Percentiles rank a stretch among this genome's conserved stretches.
phyloP scores from a whole-genome alignment of 2,797 vertebrate genomes.

The Mormyrus proboscirostris region DNA sequence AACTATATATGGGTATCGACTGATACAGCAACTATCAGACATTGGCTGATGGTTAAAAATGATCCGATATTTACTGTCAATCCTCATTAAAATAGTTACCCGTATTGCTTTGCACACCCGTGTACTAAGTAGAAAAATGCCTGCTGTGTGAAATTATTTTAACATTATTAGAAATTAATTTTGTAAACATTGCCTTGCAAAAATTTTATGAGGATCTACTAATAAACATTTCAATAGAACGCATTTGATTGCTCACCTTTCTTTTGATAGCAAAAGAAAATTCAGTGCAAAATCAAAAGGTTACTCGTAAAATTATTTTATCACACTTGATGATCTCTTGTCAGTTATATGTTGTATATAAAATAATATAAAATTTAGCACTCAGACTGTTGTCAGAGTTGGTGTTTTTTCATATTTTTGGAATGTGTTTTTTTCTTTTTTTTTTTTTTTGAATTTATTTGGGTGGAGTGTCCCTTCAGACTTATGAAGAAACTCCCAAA shows the following conservation, averaged over 20 bases:
- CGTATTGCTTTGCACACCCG: neutral
- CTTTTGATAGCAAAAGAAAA: neutral
- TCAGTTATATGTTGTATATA: neutral
- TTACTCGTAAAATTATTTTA: neutral
- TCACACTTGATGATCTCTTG: neutral
- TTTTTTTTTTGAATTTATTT: neutral
- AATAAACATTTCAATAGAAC: neutral
- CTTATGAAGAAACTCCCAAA: neutral
- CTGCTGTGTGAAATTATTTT: neutral
- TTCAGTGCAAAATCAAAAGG: neutral
- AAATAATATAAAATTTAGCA: neutral
- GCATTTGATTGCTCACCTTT: neutral
- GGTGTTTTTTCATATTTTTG: neutral
- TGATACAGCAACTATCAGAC: neutral
- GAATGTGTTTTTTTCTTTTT: neutral
- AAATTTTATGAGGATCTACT: neutral
- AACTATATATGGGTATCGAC: neutral
- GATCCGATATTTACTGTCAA: neutral
- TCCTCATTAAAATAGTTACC: neutral
- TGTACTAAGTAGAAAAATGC: neutral
- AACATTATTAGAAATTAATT: neutral
- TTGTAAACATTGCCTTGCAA: neutral
- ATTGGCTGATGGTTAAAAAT: neutral
- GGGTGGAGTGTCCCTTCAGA: neutral
- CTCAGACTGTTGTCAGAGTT: neutral